Percentiles rank a stretch among this genome's conserved stretches.
Conservation (phyloP, 2,113 vertebrate genomes). For the Pipra filicauda region DNA sequence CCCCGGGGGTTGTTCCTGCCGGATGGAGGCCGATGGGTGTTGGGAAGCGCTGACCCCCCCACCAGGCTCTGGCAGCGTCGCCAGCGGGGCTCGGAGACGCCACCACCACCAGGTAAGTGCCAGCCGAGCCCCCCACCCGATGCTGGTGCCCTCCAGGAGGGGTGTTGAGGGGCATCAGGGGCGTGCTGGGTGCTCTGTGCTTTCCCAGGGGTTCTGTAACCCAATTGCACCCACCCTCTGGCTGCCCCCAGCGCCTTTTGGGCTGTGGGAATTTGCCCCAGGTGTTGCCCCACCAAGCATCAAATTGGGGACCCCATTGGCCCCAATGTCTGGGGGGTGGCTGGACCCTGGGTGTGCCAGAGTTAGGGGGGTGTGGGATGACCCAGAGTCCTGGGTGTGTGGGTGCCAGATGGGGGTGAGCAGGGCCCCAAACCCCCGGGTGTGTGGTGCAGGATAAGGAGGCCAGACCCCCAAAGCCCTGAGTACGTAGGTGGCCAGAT, state of each 20-base stretch:
- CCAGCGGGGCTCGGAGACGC: slow-evolving; percentile 18
- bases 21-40: not conserved
- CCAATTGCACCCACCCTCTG: not conserved
- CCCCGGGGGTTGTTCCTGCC: not conserved
- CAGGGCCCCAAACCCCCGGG: not conserved
- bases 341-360: not conserved
- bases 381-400: not conserved
- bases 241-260: not conserved
- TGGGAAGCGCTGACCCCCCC: not conserved
- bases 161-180: not conserved
- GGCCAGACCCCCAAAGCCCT: not conserved
- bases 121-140: fast-evolving
- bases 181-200: fast-evolving
- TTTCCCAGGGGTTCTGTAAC: fast-evolving
- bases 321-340: not conserved
- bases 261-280: fast-evolving
- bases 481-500: not conserved
- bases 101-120: slow-evolving; percentile 20
- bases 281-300: not conserved
- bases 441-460: not conserved
- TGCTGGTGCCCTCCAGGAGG: not conserved
- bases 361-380: not conserved
- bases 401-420: not conserved
- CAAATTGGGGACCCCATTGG: fast-evolving
- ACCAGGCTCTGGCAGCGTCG: not conserved